Conservation (phyloP, 2,113 vertebrate species). For the Tetrax tetrax region DNA sequence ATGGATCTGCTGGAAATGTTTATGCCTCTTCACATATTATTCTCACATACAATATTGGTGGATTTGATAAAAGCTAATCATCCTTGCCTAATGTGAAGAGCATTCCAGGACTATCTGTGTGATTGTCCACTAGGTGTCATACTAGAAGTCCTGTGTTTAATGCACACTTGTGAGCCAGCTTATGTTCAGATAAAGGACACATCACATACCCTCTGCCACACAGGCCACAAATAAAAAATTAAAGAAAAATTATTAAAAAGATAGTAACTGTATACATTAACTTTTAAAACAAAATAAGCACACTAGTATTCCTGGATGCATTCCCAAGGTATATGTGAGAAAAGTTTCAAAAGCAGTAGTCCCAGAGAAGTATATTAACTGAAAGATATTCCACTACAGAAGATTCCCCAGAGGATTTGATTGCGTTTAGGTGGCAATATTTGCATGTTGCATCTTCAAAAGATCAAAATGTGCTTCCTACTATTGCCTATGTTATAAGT, state of each 20-base stretch:
- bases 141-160: not conserved
- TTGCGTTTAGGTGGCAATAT: not conserved
- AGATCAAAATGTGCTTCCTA: not conserved
- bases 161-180: not conserved
- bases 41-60: not conserved
- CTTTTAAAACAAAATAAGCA: not conserved
- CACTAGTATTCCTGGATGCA: not conserved
- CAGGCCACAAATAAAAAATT: not conserved
- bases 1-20: not conserved
- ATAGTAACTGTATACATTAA: rapidly evolving
- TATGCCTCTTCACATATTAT: not conserved
- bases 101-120: not conserved
- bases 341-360: not conserved
- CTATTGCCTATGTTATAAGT: not conserved
- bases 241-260: not conserved
- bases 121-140: slow-evolving; percentile 34
- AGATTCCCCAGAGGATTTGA: not conserved
- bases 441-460: not conserved
- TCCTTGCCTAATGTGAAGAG: not conserved
- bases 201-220: not conserved
- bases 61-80: not conserved
- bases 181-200: not conserved
- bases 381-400: not conserved
- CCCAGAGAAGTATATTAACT: not conserved
- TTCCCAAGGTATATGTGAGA: not conserved